phyloP scores from a whole-genome alignment of 2,797 vertebrate species.

The Sebastiscus tertius region DNA sequence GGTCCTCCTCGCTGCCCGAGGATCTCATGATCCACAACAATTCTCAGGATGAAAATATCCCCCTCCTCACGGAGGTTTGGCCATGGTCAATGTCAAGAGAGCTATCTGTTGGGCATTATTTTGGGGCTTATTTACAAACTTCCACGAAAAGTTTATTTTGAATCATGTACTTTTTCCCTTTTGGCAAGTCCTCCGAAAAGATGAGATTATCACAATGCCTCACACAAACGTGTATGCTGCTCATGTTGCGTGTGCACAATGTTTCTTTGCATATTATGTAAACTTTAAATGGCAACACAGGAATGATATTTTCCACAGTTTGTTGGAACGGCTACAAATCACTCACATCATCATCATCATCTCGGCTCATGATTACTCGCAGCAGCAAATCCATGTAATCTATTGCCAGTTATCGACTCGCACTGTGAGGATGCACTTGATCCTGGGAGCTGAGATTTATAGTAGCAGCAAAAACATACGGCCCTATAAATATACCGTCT shows the following conservation, averaged over 20 bases:
- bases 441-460: slow-evolving; percentile 58
- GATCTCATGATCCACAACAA: slow-evolving; percentile 71
- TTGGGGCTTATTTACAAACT: slow-evolving; percentile 80
- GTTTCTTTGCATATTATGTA: slow-evolving; percentile 12
- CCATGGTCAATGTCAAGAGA: slow-evolving; percentile 77
- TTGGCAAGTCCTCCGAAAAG: slow-evolving; percentile 40
- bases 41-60: slow-evolving; percentile 84
- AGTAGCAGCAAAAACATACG: slow-evolving; percentile 48
- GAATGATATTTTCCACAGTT: slow-evolving; percentile 29
- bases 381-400: slow-evolving; percentile 44
- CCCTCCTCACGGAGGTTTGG: slow-evolving; percentile 68
- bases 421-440: slow-evolving; percentile 37
- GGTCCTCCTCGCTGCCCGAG: slow-evolving; percentile 39
- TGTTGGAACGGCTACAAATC: slow-evolving; percentile 31
- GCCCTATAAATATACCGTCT: slow-evolving; percentile 61
- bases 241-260: not conserved
- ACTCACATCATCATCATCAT: slow-evolving; percentile 5
- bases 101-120: slow-evolving; percentile 75
- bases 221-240: slow-evolving; percentile 1
- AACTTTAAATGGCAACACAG: slow-evolving; percentile 1
- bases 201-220: slow-evolving; percentile 42
- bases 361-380: slow-evolving; percentile 44
- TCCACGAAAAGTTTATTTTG: slow-evolving; percentile 76
- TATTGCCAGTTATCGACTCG: slow-evolving; percentile 43
- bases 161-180: slow-evolving; percentile 54